Base-by-base conservation (phyloP, 2,113 vertebrate species). In the Microcebus murinus region DNA sequence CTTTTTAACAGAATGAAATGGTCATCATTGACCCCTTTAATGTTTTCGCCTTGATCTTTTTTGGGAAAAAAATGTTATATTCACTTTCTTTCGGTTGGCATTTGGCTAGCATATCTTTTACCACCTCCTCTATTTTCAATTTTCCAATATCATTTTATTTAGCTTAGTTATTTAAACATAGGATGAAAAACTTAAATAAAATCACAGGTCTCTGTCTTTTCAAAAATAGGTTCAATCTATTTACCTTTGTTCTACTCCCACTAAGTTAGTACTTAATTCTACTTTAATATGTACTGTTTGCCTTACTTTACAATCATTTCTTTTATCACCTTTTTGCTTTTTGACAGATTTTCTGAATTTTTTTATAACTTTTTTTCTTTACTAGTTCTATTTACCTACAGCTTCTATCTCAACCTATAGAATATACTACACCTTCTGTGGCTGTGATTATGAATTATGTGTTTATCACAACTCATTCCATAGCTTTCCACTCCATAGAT, bases 301-400 rank as follows among this genome's bases (percentile, higher is more conserved):
- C 82, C 59, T 87, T 63, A 34, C 55, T 77, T 82, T 77, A 61
- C 65, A 83, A 90, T 52, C 76, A 59, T 36, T 91, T 71, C 50
- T 63, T 87, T 95, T 91, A 21, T 34, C 23, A 88, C 36, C 1
- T 27, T 83, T 82, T 92, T 77, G 20, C 45, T 91, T 68, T 82
- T 83, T 89, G 50, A 71, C 67, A 70, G 67, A 73, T 42, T 94
- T 86, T 73, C 42, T 87, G 55, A 52, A 57, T 73, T 87, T 92
- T 57, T 94, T 74, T 76, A 59, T 63, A 68, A 27, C 17, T 59
- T 45, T 31, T 87, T 50, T 87, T 48, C 65, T 81, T 92, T 48
- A 63, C 34, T 59, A 67, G 8, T 91, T 70, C 52, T 70, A 67
- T 86, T 79, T 94, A 77, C 52, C 90, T 82, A 59, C 1, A 50